A percentile compares a stretch with the other conserved stretches of the same genome.
phyloP scores from a whole-genome alignment of 2,888 invertebrate genomes.

The Andricus curvator region DNA sequence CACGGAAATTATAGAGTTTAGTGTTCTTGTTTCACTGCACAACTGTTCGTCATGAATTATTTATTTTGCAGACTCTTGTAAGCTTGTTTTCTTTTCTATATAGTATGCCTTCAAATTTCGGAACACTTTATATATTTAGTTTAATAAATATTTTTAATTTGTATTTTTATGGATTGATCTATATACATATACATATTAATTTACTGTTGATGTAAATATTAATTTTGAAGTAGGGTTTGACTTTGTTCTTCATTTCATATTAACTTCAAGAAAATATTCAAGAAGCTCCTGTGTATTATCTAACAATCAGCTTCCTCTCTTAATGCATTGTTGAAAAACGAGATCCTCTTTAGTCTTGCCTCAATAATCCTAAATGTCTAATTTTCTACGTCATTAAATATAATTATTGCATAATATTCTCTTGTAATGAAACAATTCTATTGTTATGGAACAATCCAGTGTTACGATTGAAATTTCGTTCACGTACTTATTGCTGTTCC shows the following conservation, averaged over 20 bases:
- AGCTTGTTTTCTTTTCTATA: not conserved
- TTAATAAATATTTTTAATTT: too few relatives aligned
- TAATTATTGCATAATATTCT: conserved; percentile 27
- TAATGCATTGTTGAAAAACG: conserved; percentile 29
- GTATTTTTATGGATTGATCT: too few relatives aligned
- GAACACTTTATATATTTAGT: not conserved
- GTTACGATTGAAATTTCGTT: conserved; percentile 37
- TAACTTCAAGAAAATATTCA: not conserved
- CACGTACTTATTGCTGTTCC: conserved; percentile 3
- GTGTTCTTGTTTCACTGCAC: conserved; percentile 15
- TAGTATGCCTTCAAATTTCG: not conserved
- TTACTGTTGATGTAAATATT: too few relatives aligned
- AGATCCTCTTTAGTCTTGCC: conserved; percentile 36
- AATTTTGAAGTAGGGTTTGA: not conserved
- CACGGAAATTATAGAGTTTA: conserved; percentile 24
- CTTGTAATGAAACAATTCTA: conserved; percentile 37
- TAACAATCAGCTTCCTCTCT: conserved; percentile 13
- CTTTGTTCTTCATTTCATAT: not conserved
- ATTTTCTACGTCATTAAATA: conserved; percentile 38
- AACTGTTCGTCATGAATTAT: conserved; percentile 25
- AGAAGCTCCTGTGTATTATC: not conserved
- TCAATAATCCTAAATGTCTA: conserved; percentile 33
- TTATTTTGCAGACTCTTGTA: not conserved
- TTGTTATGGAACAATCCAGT: conserved; percentile 36
- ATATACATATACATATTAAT: too few relatives aligned